Base-by-base conservation (phyloP, 2,113 vertebrate species). In the Arizona elegans region DNA sequence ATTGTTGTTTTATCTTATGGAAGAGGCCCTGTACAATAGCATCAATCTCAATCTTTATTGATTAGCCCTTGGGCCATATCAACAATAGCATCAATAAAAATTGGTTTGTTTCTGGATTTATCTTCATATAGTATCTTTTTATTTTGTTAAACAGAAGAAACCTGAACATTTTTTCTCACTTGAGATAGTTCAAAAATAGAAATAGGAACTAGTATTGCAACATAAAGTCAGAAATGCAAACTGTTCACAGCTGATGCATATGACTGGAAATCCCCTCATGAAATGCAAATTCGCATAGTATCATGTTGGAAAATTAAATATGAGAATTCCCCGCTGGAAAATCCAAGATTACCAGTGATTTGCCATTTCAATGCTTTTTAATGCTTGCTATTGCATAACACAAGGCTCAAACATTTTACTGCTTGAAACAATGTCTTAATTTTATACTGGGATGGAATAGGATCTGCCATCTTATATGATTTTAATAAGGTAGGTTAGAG, bases 121-220 rank as follows among this genome's bases (percentile, higher is more conserved):
- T 90, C 33, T n/a, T 43, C 26, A 50, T 62, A 9, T 7, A 29
- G 7, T 26, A 88, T 19, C 13, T 19, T 87, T 50, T 54, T 54
- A 15, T 43, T 88, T 58, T 23, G 8, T 15, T 5, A 29, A 33
- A 54, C 7, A 38, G 6, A 19, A 90, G 19, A 29, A 19, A 15
- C 1, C 17, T 62, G 24, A 11, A 85, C 24, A 23, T 8, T 65
- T 56, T 54, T 92, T 85, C 87, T 81, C 43, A 47, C 38, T 8
- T 54, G 10, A 92, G 8, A 19, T 59, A 50, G 33, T 47, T 17
- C 47, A 92, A 70, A 85, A 90, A 65, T 89, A 89, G 92, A 88
- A 92, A 92, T 86, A 90, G 88, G 89, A 92, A 92, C 54, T 21
- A 52, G 29, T 38, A 8, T 33, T 85, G 54, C 43, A 56, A 86